A percentile compares a stretch with the other conserved stretches of the same genome.
phyloP scores from a whole-genome alignment of 2,113 vertebrate genomes.

The Corythornis madagascariensis region DNA sequence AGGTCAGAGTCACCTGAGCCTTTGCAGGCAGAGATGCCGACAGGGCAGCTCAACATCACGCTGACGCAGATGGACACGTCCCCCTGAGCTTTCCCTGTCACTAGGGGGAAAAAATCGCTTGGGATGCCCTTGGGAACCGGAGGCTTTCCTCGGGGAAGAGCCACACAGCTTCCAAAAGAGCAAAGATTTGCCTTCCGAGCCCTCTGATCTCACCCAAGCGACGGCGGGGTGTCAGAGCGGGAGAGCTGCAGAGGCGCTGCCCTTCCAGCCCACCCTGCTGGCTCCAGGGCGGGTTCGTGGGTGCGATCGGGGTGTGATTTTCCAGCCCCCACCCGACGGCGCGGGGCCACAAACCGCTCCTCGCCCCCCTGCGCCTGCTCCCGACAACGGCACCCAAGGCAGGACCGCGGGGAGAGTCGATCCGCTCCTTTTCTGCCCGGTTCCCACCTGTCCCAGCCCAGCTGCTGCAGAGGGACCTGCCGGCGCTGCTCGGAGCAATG shows the following conservation, averaged over 20 bases:
- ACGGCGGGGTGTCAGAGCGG: fast-evolving
- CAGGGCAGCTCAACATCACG: fast-evolving
- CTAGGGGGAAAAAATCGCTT: neutral
- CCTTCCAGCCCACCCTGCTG: fast-evolving
- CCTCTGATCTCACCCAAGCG: neutral
- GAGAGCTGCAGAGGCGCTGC: neutral
- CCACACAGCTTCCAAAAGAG: fast-evolving
- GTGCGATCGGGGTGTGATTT: fast-evolving
- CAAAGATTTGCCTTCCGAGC: neutral
- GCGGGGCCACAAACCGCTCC: fast-evolving
- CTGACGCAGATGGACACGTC: fast-evolving
- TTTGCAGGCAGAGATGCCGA: fast-evolving
- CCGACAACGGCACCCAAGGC: fast-evolving
- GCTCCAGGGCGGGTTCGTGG: neutral
- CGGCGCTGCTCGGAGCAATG: neutral
- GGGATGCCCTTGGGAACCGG: neutral
- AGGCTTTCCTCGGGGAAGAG: neutral
- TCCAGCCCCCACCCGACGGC: fast-evolving
- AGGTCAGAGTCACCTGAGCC: neutral
- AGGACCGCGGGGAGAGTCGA: fast-evolving
- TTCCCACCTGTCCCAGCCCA: neutral
- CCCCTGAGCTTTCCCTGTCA: fast-evolving
- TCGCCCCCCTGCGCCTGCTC: neutral
- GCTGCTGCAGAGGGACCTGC: neutral
- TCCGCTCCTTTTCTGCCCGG: neutral